phyloP scores from a whole-genome alignment of 2,888 invertebrate species.

The Cryptophagus acutangulus region DNA sequence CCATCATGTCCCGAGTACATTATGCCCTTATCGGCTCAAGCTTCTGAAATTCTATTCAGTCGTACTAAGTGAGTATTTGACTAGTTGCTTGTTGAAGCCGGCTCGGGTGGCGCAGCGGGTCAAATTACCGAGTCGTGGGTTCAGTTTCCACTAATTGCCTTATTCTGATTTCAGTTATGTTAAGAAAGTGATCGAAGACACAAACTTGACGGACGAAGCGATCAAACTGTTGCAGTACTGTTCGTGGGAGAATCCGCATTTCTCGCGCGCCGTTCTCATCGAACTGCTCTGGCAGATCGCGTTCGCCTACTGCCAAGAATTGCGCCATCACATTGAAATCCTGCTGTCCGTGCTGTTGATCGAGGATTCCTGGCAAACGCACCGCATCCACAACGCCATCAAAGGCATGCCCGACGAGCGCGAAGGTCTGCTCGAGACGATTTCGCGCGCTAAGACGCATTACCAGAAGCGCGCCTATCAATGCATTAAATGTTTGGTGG shows the following conservation, averaged over 20 bases:
- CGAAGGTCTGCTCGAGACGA: constrained; percentile 90
- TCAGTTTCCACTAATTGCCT: too few relatives aligned
- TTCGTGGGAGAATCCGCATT: constrained; percentile 95
- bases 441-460: constrained; percentile 85
- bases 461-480: constrained; percentile 96
- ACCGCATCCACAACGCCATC: constrained; percentile 88
- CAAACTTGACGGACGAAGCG: constrained; percentile 87
- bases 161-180: constrained; percentile 76
- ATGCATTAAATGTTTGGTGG: constrained; percentile 92
- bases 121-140: too few relatives aligned
- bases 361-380: constrained; percentile 95
- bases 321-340: constrained; percentile 87
- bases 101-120: too few relatives aligned
- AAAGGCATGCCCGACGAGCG: constrained; percentile 84
- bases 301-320: constrained; percentile 89
- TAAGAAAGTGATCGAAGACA: constrained; percentile 93
- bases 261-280: constrained; percentile 82
- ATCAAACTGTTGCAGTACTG: constrained; percentile 86
- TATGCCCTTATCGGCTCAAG: constrained; percentile 67
- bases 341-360: constrained; percentile 80
- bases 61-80: constrained; percentile 69
- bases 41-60: constrained; percentile 77
- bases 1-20: constrained; percentile 55
- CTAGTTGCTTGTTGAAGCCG: too few relatives aligned
- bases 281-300: constrained; percentile 89